Evolutionary conservation across 1,140 invertebrate genomes (phyloP), one percentile per base, ranked within the genome.

Genomic region (Ostrea edulis): DNA sequence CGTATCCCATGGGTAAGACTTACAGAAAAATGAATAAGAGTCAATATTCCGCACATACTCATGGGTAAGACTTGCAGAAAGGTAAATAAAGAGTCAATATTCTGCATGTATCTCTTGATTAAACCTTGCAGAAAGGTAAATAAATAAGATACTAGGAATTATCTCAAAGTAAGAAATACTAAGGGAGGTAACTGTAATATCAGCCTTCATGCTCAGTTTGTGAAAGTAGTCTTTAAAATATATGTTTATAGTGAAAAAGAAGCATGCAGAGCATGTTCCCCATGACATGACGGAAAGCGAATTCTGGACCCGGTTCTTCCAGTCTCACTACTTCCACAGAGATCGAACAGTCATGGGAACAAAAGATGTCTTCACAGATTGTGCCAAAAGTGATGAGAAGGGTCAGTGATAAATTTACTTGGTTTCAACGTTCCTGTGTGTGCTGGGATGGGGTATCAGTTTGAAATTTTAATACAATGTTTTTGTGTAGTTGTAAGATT

Each of bases 221-320:
- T 77, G 25, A 29, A 22, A 14, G 20, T 0, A 35, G 5, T 77
- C 22, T 77, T n/a, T 7, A 29, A 35, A 14, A 35, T 35, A 22
- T 82, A 44, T 22, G 8, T 22, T 92, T 95, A 86, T 92, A 92
- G 99, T 99, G 0, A 98, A 98, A 93, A 97, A 97, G 95, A 99
- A 99, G 96, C 98, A 99, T 95, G 95, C 97, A 89, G 98, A 99
- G 95, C 97, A 98, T 95, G 99, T 99, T 58, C 99, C 99, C 81
- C 96, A 97, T 90, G 98, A 98, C 96, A 97, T 99, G 96, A 97
- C 97, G 0, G 99, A 99, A 95, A 96, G 97, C 2, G 98, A 99
- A 93, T 99, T 99, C 96, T 99, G 99, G 99, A 99, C 98, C 14
- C 98, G 99, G 92, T 99, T 99, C 95, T 99, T 99, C 96, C 99